phyloP scores from a whole-genome alignment of 2,797 vertebrate species.

The Tapirus indicus region DNA sequence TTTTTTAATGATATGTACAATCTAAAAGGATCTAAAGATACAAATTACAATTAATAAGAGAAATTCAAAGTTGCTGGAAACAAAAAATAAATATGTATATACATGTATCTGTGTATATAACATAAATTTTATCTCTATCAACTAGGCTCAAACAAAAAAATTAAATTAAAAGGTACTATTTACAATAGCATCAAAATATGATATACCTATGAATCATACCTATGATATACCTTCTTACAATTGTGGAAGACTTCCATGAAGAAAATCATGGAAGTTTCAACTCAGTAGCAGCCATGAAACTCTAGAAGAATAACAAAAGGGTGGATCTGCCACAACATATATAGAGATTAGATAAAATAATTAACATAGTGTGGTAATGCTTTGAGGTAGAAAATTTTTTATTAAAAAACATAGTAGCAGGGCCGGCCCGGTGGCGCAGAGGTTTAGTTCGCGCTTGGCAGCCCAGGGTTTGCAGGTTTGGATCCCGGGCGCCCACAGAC shows the following conservation, averaged over 20 bases:
- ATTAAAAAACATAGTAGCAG: neutral
- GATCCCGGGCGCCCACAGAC: no score
- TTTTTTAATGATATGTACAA: neutral
- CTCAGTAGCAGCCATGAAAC: neutral
- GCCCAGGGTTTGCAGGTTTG: no score
- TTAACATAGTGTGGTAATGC: neutral
- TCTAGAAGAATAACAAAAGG: neutral
- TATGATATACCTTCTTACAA: neutral
- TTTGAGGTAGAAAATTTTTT: neutral
- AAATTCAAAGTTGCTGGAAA: neutral
- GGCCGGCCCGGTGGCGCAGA: no score
- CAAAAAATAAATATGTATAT: neutral
- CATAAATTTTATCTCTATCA: neutral
- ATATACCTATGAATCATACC: neutral
- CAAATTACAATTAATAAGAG: neutral
- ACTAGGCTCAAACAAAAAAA: neutral
- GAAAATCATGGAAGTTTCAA: neutral
- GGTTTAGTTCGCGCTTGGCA: no score
- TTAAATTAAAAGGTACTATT: neutral
- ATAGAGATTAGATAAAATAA: neutral
- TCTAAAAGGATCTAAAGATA: neutral
- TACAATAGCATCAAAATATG: neutral
- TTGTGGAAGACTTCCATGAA: neutral
- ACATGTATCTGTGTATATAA: neutral
- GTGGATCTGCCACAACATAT: neutral